Base-by-base conservation (phyloP, 2,888 invertebrate genomes). In the Oxycera nigricornis region DNA sequence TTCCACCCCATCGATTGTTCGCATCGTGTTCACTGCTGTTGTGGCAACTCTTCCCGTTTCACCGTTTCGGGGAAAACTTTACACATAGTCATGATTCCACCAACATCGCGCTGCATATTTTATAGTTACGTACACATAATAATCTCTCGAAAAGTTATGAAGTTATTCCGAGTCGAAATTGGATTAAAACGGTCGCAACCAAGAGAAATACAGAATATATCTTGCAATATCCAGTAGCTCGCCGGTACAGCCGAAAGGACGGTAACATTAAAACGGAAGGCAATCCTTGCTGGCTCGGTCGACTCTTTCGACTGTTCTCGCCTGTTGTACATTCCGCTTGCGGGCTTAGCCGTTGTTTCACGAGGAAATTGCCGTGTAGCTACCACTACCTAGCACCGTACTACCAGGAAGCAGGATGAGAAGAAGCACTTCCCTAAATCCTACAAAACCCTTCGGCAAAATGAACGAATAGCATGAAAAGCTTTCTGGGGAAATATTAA, bases 81-180 rank as follows among this genome's bases (percentile, higher is more conserved):
- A 26, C 26, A 59, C 57, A 59, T 28, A 59, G 28, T 59, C 57
- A 17, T 28, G 28, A 59, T 20, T 55, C 55, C 20, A 9, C 17
- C 50, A 3, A 7, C 1, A 50, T 50, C 50, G 50, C 26, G 35
- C 22, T 62, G 35, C 61, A 62, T 62, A 62, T 62, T 62, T 62
- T 7, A 31, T 35, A n/a, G 35, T 17, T n/a, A 62, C 35, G 35
- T 62, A 35, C 61, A 62, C 61, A 35, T 62, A 31, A 62, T 35
- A 62, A 62, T 62, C 61, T 35, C 35, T n/a, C 17, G 61, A 17
- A 35, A 62, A 35, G 61, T 31, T 62, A 62, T 62, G 14, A 35
- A 62, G 35, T 62, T 62, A 62, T 35, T 62, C 35, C 26, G 17
- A 62, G 61, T 62, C 61, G 20, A 30, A 62, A 62, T 35, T 35